Base-by-base conservation (phyloP, 2,113 vertebrate genomes). In the Phodopus roborovskii region DNA sequence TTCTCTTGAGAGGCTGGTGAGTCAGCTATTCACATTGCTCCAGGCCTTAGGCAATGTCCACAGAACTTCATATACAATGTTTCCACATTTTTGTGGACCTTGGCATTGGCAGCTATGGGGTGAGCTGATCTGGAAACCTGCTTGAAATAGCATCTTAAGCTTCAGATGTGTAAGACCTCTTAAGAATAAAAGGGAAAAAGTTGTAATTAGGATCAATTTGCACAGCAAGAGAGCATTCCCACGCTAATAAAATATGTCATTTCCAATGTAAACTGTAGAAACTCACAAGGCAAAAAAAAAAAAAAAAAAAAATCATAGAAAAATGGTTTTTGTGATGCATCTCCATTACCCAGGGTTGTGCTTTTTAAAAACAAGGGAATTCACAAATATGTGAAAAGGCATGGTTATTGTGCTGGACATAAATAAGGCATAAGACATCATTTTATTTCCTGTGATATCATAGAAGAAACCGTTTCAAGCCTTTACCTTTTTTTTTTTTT, bases 291-390 rank as follows among this genome's bases (percentile, higher is more conserved):
- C 64, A 96, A 53, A 87, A 88, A 91, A 53, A 50, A 50, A 50
- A 6, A n/a, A n/a, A n/a, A n/a, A n/a, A 45, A 45, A 45, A 45
- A 4, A 45, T 78, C 58, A 87, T 15, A 70, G 28, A 42, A 78
- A 92, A 92, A 39, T 90, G n/a, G 33, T 92, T 64, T 87, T 82
- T 92, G 36, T 53, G 17, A 36, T 17, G 8, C 33, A 78, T 53
- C 12, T 30, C 75, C 30, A 36, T 90, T 87, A 56, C 64, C 39
- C 70, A 93, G 77, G 50, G 88, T 24, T 74, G 53, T 33, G 84
- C 30, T 62, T 53, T 94, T 94, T 88, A 48, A 81, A 96, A 98
- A 92, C 28, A 92, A 91, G 88, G 10, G 12, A 78, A 94, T 94
- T 88, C 68, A 74, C 50, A 70, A 84, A 93, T 90, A 42, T 92